These are phyloP conservation scores for Eristalis intricaria DNA, from an alignment of 2,888 invertebrate genomes.

Conservation along the genomic window DNA sequence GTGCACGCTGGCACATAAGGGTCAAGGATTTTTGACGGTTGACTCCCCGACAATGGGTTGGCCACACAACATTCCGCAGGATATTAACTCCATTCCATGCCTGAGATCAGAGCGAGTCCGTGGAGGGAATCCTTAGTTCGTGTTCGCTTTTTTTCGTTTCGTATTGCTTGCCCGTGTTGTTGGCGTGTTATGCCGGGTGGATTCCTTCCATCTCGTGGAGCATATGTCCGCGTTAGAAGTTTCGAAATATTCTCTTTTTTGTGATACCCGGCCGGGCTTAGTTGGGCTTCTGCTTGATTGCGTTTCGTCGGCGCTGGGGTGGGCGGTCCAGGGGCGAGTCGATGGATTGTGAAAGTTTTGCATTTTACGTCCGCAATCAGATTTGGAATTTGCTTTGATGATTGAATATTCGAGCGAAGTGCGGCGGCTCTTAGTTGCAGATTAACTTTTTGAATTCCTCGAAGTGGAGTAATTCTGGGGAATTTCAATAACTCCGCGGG, in stretches of 20 bases:
- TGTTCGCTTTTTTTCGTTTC: background rate
- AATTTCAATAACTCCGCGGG: constrained; percentile 7
- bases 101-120: constrained; percentile 54
- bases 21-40: constrained; percentile 68
- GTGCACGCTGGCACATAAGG: constrained; percentile 31
- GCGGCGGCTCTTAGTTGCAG: constrained; percentile 1
- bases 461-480: constrained; percentile 14
- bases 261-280: constrained; percentile 40
- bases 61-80: constrained; percentile 71
- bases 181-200: background rate
- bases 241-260: constrained; percentile 18
- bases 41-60: constrained; percentile 68
- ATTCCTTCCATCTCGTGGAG: constrained; percentile 49
- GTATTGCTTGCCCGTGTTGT: background rate
- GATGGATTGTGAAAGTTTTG: constrained; percentile 55
- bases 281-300: constrained; percentile 68
- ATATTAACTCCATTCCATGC: constrained; percentile 70
- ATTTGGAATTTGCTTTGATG: constrained; percentile 68
- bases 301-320: background rate
- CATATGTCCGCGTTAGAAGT: constrained; percentile 28
- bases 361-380: constrained; percentile 68
- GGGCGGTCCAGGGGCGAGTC: background rate
- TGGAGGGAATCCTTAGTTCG: background rate
- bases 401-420: constrained; percentile 45
- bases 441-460: constrained; percentile 57